Conservation (phyloP, 2,888 invertebrate genomes). For the Choristoneura rosaceana region DNA sequence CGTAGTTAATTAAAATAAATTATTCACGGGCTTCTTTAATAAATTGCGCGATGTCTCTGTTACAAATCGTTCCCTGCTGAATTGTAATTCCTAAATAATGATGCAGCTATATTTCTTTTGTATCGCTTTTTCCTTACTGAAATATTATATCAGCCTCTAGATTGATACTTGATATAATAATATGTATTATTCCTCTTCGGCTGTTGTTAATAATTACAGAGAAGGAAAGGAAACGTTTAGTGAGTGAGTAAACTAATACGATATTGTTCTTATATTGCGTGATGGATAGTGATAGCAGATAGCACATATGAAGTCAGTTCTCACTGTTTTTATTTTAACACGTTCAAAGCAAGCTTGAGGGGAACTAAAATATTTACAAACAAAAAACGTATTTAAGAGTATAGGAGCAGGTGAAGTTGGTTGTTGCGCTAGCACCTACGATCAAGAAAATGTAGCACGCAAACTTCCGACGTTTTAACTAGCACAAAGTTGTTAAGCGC, state of each 20-base stretch:
- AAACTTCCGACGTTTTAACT: conserved; percentile 60
- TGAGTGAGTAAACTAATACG: background rate
- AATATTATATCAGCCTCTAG: conserved; percentile 26
- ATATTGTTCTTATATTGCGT: background rate
- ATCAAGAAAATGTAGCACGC: conserved; percentile 40
- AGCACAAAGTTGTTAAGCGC: conserved; percentile 66
- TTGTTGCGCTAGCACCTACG: conserved; percentile 30
- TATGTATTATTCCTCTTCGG: conserved; percentile 15
- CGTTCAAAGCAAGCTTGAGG: conserved; percentile 20
- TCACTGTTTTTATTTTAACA: background rate
- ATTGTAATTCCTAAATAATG: conserved; percentile 63
- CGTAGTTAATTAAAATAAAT: conserved; percentile 80
- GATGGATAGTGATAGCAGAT: background rate
- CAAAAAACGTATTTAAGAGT: conserved; percentile 29
- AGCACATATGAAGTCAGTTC: background rate
- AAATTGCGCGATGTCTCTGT: conserved; percentile 68
- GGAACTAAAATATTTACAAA: conserved; percentile 24
- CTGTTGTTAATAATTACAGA: background rate
- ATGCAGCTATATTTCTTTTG: conserved; percentile 52
- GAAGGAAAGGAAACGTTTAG: background rate
- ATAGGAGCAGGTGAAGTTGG: conserved; percentile 12
- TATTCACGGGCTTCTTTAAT: conserved; percentile 73
- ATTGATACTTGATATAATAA: conserved; percentile 31
- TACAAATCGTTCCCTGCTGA: conserved; percentile 70
- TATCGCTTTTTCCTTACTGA: conserved; percentile 19